Base-by-base conservation (phyloP, 2,797 vertebrate species). In the Neoniphon sammara region DNA sequence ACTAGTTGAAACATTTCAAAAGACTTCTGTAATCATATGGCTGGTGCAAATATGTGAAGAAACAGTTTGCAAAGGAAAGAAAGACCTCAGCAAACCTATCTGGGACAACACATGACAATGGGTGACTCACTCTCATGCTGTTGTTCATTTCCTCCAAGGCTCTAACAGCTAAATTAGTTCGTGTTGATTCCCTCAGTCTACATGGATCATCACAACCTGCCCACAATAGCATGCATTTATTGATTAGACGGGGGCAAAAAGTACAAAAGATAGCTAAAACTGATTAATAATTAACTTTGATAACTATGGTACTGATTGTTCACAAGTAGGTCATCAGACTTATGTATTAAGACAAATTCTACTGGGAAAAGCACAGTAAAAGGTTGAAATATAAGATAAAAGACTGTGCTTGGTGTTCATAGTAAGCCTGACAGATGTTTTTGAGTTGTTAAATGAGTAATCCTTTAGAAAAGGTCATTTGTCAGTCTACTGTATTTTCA, bases 41-140 rank as follows among this genome's bases (percentile, higher is more conserved):
- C 7, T 17, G n/a, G 39, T 77, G 61, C 21, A 72, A 52, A 1
- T 50, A 46, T 46, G 25, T 39, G 34, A 25, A 9, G 42, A 25
- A 67, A 55, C 14, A 46, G 17, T 79, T 76, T 71, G 23, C 9
- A 0, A 61, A 1, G 83, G 82, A 86, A 90, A 89, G 50, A 89
- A 61, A 82, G 62, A 83, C 59, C 77, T 89, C 85, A 89, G 89
- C 89, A 87, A 85, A 61, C 64, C 20, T 46, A 67, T 75, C 7
- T 79, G 70, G 77, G 78, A 84, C 78, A 58, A 65, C 87, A 78
- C 88, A 90, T 90, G 90, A 90, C 84, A 73, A 23, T 7, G 71
- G 11, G 53, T 92, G 83, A 92, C 81, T 93, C 91, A 93, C 52
- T 56, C 85, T 85, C 90, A 92, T 82, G 88, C 85, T 85, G 66